A percentile compares a stretch with the other conserved stretches of the same genome.
Conservation (phyloP, 2,888 invertebrate genomes). For the Xanthorhoe designata region DNA sequence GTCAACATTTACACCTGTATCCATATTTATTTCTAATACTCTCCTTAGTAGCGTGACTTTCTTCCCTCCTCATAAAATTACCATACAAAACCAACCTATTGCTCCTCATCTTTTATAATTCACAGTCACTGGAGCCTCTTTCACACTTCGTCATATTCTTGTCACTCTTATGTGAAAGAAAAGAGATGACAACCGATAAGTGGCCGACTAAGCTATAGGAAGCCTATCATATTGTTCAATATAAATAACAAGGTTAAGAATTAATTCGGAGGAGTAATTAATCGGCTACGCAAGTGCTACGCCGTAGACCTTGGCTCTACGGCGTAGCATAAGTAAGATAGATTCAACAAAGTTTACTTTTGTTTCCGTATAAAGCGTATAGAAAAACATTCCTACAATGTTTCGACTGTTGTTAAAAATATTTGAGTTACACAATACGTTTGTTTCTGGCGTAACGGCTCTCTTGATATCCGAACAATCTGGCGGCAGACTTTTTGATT, state of each 20-base stretch:
- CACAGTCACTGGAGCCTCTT: too few relatives aligned
- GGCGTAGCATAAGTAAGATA: neutral
- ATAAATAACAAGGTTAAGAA: neutral
- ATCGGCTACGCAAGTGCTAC: neutral
- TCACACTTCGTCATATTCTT: too few relatives aligned
- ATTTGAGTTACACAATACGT: constrained; percentile 3
- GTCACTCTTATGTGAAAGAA: too few relatives aligned
- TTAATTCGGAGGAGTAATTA: neutral
- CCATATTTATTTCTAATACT: too few relatives aligned
- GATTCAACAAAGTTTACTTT: neutral
- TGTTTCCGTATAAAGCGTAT: neutral
- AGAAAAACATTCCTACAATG: neutral
- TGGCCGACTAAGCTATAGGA: too few relatives aligned
- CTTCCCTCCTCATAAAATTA: too few relatives aligned
- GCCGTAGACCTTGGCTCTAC: neutral
- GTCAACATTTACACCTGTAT: too few relatives aligned
- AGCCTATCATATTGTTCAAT: too few relatives aligned
- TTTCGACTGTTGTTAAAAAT: constrained; percentile 9
- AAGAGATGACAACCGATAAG: too few relatives aligned
- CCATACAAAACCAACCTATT: too few relatives aligned
- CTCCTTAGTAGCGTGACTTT: too few relatives aligned
- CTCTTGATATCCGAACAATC: constrained; percentile 21
- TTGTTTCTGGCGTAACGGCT: constrained; percentile 15
- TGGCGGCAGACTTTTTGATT: constrained; percentile 41
- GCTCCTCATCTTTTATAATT: too few relatives aligned